These are phyloP conservation scores for Nyctibius bracteatus DNA, from an alignment of 2,113 vertebrate species.

Conservation along the genomic window DNA sequence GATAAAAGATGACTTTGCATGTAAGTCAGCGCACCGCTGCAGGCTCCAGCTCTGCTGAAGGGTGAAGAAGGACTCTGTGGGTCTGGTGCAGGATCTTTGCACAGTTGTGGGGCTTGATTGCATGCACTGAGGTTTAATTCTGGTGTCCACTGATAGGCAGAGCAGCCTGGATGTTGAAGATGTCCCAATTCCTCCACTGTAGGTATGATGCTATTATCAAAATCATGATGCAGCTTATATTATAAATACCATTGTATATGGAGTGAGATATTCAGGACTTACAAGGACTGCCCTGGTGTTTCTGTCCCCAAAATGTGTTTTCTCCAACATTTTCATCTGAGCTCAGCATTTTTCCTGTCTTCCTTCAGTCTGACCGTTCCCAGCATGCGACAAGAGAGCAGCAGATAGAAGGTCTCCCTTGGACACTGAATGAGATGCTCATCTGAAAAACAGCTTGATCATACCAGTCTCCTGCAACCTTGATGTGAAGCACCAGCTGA, in stretches of 20 bases:
- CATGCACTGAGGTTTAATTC: not conserved
- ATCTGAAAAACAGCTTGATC: not conserved
- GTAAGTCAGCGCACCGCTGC: not conserved
- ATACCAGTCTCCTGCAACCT: not conserved
- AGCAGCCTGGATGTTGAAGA: not conserved
- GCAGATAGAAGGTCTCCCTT: not conserved
- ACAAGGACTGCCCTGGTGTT: not conserved
- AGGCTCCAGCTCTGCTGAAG: not conserved
- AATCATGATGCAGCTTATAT: not conserved
- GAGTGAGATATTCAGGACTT: not conserved
- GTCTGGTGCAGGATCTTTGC: not conserved
- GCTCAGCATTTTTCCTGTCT: not conserved
- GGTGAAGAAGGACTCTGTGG: not conserved
- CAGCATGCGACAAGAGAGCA: not conserved
- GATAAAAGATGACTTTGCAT: not conserved
- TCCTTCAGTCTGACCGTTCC: not conserved
- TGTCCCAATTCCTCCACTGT: not conserved
- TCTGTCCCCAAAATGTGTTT: not conserved
- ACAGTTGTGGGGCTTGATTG: not conserved
- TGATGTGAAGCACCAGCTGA: not conserved
- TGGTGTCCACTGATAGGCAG: not conserved
- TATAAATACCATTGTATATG: not conserved
- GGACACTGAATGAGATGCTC: rapidly evolving
- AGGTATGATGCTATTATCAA: not conserved
- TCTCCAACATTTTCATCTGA: not conserved